Evolutionary conservation across 2,113 vertebrate species (phyloP).

Genomic region (Podocnemis expansa): DNA sequence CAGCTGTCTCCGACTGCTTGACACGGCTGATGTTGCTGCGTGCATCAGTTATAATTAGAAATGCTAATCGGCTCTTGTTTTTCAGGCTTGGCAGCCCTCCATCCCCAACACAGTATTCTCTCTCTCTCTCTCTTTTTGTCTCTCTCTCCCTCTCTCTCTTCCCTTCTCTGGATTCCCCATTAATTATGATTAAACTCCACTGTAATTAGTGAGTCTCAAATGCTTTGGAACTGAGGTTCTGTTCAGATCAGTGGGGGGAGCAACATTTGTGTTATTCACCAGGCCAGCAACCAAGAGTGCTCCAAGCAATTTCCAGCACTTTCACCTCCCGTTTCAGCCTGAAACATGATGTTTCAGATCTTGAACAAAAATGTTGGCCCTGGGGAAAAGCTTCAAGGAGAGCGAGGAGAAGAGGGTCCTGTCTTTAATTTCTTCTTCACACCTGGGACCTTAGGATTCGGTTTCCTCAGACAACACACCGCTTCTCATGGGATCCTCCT

Average conservation of each 20-base stretch:
- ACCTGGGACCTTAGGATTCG: neutral
- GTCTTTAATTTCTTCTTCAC: neutral
- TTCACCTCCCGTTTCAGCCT: neutral
- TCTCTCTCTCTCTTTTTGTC: conserved; percentile 44
- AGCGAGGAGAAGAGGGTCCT: neutral
- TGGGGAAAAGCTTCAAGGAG: neutral
- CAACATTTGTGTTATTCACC: neutral
- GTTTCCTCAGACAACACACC: too few species aligned
- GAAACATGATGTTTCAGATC: neutral
- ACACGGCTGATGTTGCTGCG: conserved; percentile 30
- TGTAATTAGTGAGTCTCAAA: neutral
- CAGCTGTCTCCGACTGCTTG: conserved; percentile 27
- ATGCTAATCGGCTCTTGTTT: conserved; percentile 65
- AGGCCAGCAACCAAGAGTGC: neutral
- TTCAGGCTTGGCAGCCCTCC: conserved; percentile 62
- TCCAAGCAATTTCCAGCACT: neutral
- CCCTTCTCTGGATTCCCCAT: conserved; percentile 15
- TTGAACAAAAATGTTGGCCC: neutral
- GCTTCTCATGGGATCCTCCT: too few species aligned
- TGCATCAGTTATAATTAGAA: conserved; percentile 56
- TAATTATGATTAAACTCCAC: neutral
- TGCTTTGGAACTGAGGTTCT: neutral
- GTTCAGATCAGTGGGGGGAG: neutral
- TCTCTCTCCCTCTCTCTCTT: neutral
- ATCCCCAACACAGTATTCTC: conserved; percentile 53